phyloP scores from a whole-genome alignment of 2,888 invertebrate genomes.

The Mesorhabditis sp. region DNA sequence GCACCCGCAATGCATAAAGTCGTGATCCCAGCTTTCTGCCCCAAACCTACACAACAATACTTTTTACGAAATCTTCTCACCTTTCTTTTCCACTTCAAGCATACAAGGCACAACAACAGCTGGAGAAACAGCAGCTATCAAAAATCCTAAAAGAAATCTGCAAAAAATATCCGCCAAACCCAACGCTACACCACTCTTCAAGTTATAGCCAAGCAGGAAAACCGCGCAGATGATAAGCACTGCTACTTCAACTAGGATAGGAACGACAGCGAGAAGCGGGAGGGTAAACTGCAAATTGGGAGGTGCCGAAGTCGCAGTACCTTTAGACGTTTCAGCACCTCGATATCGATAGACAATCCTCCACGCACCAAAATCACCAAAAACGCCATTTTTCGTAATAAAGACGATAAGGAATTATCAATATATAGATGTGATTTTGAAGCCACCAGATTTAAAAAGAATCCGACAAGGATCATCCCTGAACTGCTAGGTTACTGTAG shows the following conservation, averaged over 20 bases:
- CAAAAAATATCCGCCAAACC: background rate
- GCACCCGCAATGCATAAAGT: slow-evolving; percentile 3
- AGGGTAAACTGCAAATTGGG: slow-evolving; percentile 1
- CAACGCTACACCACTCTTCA: background rate
- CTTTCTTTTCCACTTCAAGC: slow-evolving; percentile 4
- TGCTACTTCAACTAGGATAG: background rate
- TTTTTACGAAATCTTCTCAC: background rate
- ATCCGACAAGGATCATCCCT: background rate
- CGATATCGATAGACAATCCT: background rate
- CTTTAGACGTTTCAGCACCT: background rate
- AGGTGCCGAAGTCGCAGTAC: background rate
- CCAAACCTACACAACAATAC: background rate
- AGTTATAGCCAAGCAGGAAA: background rate
- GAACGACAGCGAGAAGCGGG: background rate
- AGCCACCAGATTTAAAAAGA: background rate
- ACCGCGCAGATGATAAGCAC: background rate
- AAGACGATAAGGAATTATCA: background rate
- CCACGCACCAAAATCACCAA: background rate
- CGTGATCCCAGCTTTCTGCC: background rate
- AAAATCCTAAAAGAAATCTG: background rate
- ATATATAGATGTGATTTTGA: background rate
- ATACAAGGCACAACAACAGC: slow-evolving; percentile 3
- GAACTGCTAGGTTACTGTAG: background rate
- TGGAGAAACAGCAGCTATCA: slow-evolving; percentile 5
- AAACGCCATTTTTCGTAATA: background rate